These are phyloP conservation scores for Drosophila azteca DNA, from an alignment of 1,140 invertebrate genomes.

Conservation along the genomic window DNA sequence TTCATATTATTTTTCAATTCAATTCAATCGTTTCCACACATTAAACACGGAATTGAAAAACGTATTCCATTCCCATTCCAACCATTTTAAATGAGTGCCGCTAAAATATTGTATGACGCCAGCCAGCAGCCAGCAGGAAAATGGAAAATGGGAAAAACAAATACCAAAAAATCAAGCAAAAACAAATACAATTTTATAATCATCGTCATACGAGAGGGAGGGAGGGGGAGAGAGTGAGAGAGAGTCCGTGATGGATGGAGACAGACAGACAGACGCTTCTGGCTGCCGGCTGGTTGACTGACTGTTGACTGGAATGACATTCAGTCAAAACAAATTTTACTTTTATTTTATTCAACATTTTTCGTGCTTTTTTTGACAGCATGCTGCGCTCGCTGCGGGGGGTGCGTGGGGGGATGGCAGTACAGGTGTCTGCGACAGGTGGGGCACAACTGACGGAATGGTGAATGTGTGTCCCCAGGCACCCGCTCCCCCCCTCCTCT, in stretches of 20 bases:
- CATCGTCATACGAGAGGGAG: conserved; percentile 17
- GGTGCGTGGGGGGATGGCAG: not conserved
- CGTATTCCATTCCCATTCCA: not conserved
- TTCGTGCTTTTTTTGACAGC: not conserved
- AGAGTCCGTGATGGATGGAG: conserved; percentile 13
- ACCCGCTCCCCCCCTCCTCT: not conserved
- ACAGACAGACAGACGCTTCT: conserved; percentile 4
- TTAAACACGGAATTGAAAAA: no score
- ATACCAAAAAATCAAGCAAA: conserved; percentile 26
- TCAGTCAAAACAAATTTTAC: conserved; percentile 61
- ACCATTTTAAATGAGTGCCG: conserved; percentile 1
- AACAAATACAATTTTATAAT: conserved; percentile 35
- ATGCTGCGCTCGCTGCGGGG: conserved; percentile 2
- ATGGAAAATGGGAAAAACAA: conserved; percentile 21
- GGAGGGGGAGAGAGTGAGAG: not conserved
- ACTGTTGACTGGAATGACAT: conserved; percentile 58
- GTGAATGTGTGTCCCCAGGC: conserved; percentile 28
- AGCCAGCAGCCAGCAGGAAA: conserved; percentile 6
- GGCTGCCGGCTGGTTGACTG: conserved; percentile 12
- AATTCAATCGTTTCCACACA: no score
- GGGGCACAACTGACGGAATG: conserved; percentile 39
- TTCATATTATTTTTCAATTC: no score
- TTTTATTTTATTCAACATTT: conserved; percentile 30
- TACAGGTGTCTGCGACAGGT: conserved; percentile 57
- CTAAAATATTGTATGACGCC: conserved; percentile 10